Base-by-base conservation (phyloP, 2,113 vertebrate species). In the Sinocyclocheilus rhinocerous region DNA sequence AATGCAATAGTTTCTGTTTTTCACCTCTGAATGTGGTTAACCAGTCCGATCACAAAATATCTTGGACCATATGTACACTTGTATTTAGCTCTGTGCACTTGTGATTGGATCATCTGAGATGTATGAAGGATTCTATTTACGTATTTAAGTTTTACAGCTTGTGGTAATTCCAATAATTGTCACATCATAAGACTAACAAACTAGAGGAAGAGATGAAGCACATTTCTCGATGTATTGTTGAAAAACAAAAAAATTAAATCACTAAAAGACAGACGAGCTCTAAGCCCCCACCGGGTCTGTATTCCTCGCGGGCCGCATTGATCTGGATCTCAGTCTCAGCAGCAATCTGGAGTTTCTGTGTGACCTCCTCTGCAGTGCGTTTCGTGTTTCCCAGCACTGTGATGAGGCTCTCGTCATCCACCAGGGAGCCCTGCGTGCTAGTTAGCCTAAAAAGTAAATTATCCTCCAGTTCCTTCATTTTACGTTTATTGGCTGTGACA, bases 401-500 rank as follows among this genome's bases (percentile, higher is more conserved):
- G 69, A 98, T 95, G 73, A 99, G 94, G 87, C 95, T 95, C 89
- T 99, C 96, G 18, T 99, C 97, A 65, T 99, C 97, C 87, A 96
- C 97, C 87, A 99, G 92, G 61, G 97, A 99, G 63, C 97, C 95
- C 90, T 96, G 94, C 10, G 96, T 98, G 90, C 97, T 98, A 5
- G 97, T 98, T 87, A 99, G 94, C 76, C 96, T 92, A 65, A 94
- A 96, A 42, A 99, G 95, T 24, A 99, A 95, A 90, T 95, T 98
- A 90, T 99, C 98, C 91, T 99, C 98, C 6, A 99, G 91, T 85
- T 98, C 96, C 92, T 99, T 98, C 96, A 99, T 99, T 88, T 92
- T 97, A 81, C 97, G 96, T 89, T 96, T 97, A 93, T 99, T 99
- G 85, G 93, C 89, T 26, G 95, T 96, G 76, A 99, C 97, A 61